phyloP scores from a whole-genome alignment of 2,888 invertebrate species.

The Eupsilia transversa region DNA sequence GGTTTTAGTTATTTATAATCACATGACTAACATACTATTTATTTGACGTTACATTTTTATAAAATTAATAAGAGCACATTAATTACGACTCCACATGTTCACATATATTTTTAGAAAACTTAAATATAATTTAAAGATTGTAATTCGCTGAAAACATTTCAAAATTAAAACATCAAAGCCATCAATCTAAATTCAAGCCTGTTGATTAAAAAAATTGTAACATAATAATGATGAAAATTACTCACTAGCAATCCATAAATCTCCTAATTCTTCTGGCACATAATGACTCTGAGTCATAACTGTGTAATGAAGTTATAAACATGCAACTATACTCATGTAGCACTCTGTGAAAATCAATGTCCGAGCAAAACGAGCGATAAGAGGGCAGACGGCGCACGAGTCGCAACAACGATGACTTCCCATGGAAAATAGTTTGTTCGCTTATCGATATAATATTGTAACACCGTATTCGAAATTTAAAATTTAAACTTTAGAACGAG shows the following conservation, averaged over 20 bases:
- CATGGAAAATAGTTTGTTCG: slow-evolving; percentile 74
- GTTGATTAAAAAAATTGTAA: slow-evolving; percentile 61
- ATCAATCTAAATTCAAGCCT: slow-evolving; percentile 48
- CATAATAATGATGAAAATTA: slow-evolving; percentile 76
- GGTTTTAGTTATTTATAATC: slow-evolving; percentile 1
- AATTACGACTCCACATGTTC: not conserved
- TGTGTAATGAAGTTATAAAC: slow-evolving; percentile 81
- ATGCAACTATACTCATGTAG: slow-evolving; percentile 75
- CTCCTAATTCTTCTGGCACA: slow-evolving; percentile 81
- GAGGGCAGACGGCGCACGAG: slow-evolving; percentile 67
- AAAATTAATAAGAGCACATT: not conserved
- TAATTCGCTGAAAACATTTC: slow-evolving; percentile 9
- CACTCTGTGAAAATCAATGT: slow-evolving; percentile 81
- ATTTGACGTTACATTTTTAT: not conserved
- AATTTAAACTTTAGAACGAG: slow-evolving; percentile 78
- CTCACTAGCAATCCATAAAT: slow-evolving; percentile 84
- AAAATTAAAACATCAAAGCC: slow-evolving; percentile 58
- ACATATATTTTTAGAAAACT: slow-evolving; percentile 14
- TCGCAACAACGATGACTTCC: slow-evolving; percentile 73
- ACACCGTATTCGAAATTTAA: slow-evolving; percentile 76
- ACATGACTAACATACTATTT: slow-evolving; percentile 5
- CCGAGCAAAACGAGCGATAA: slow-evolving; percentile 76
- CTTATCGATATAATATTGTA: slow-evolving; percentile 75
- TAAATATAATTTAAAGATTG: slow-evolving; percentile 11
- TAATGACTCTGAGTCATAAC: slow-evolving; percentile 81